Base-by-base conservation (phyloP, 1,140 invertebrate species). In the Hesperophylax magnus region DNA sequence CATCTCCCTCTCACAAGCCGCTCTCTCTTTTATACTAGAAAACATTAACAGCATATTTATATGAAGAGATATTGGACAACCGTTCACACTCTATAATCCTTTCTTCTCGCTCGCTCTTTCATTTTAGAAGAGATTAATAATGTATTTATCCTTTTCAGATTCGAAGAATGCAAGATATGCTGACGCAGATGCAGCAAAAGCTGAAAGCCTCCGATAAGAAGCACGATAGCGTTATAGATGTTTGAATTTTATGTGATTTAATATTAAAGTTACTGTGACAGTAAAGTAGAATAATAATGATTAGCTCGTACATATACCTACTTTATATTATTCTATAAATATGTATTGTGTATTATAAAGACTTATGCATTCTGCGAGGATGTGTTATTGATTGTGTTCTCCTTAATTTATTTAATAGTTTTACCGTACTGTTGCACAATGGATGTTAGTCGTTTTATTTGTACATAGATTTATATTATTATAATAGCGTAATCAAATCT, bases 131-230 rank as follows among this genome's bases (percentile, higher is more conserved):
- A 9, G 1, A 60, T 60, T 9, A 5, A 60, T 22, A 56, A 78
- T n/a, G 17, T 67, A 54, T 75, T 20, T 71, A n/a, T 71, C 47
- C 84, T 85, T 74, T 91, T 53, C 90, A 97, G 94, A 97, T 98
- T 84, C 93, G 96, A 85, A 92, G 96, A 85, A 98, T 98, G 97
- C 97, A 98, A 90, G 97, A 98, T 88, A 98, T 98, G 94, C 91
- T 99, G 78, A 94, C 95, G 31, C 96, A 97, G 88, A 99, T 99
- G 98, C 97, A 99, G 91, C 96, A 97, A 85, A 97, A 98, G 90
- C 93, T 99, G 34, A 96, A 97, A 89, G 94, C 94, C 81, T 94
- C 94, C 77, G 93, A 94, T 85, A 94, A 95, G 86, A 93, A 94
- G 88, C 94, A 94, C 85, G 94, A 94, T 91, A 95, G 94, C 92